phyloP scores from a whole-genome alignment of 2,888 invertebrate species.

The Rotaria socialis region DNA sequence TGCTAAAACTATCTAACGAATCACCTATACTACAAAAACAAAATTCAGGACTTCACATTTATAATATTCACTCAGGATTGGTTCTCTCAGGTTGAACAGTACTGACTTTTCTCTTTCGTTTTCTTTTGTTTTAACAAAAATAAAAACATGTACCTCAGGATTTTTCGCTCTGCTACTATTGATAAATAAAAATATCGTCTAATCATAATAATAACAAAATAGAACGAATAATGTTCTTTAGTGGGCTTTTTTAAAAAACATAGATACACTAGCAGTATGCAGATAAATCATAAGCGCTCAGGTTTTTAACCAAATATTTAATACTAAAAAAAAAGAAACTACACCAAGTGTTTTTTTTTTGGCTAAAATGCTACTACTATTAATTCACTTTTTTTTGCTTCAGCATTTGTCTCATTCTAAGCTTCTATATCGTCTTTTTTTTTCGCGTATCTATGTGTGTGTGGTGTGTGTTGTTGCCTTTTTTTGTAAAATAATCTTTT shows the following conservation, averaged over 20 bases:
- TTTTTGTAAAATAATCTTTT: slow-evolving; percentile 27
- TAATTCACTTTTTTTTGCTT: not conserved
- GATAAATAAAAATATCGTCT: not conserved
- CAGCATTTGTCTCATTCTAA: not conserved
- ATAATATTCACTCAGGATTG: not conserved
- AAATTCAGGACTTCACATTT: not conserved
- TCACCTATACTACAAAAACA: not conserved
- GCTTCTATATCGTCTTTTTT: not conserved
- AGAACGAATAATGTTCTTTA: not conserved
- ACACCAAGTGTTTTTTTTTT: slow-evolving; percentile 13
- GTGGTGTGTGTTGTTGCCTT: not conserved
- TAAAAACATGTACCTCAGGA: not conserved
- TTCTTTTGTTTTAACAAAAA: slow-evolving; percentile 1
- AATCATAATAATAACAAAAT: not conserved
- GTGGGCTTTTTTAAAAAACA: too few species aligned
- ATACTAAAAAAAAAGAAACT: not conserved
- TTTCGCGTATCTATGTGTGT: not conserved
- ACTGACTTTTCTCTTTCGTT: not conserved
- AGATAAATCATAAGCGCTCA: not conserved
- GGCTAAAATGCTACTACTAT: not conserved
- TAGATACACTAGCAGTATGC: not conserved
- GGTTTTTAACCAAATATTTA: not conserved
- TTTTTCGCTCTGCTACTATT: not conserved
- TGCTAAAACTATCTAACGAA: not conserved
- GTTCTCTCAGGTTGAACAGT: not conserved